Base-by-base conservation (phyloP, 2,888 invertebrate genomes). In the Polylopha cassiicola region DNA sequence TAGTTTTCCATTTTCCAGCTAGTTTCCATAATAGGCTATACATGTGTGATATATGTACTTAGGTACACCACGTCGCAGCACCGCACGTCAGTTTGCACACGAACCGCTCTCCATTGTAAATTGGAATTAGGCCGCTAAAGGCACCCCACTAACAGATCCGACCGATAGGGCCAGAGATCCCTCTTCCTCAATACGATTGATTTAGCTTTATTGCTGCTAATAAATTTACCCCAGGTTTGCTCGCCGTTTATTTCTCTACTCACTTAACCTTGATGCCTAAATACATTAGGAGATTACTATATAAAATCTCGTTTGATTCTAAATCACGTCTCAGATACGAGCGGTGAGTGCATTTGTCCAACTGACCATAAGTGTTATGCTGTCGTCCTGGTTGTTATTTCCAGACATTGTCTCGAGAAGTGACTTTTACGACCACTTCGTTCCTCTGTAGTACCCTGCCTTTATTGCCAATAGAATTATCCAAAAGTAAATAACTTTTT, bases 171-270 rank as follows among this genome's bases (percentile, higher is more conserved):
- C 59, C 56, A 61, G 61, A 60, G 61, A 61, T 65, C 68, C 65
- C 68, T 64, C 61, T 58, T 51, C 58, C 56, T 55, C 61, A 57
- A 62, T 62, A 47, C 70, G 69, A 77, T 79, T 78, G 77, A 78
- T 76, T 78, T 72, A 73, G 71, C 62, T 78, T 78, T 80, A 80
- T 77, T 70, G 70, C 66, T 55, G 37, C 61, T 62, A 68, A 77
- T 80, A 78, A 75, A 79, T 77, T 67, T 61, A 56, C 61, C 66
- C 61, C 55, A 55, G 55, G 58, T 37, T 48, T 44, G 45, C 48
- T 37, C 38, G 39, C 34, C 44, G 38, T 46, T 49, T 50, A 43
- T 53, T 52, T 50, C 46, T 50, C 43, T 44, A 41, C 41, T 37
- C 36, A 33, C 37, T 42, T 34, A 27, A 31, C 34, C 34, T 15